Evolutionary conservation across 2,888 invertebrate species (phyloP).

Genomic region (Artemia sinica): DNA sequence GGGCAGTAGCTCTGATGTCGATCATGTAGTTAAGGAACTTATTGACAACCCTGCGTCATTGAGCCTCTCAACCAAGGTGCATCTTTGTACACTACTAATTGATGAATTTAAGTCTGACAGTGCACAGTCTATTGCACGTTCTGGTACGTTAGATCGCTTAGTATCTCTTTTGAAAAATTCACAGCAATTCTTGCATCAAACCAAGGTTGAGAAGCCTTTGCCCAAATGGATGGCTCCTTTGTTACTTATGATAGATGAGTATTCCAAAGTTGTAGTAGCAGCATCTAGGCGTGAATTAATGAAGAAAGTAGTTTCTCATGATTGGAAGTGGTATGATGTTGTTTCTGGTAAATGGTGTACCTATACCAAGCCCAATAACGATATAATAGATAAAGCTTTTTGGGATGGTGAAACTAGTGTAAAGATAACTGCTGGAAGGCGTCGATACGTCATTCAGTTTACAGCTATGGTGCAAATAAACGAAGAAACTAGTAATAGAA

Average conservation of each 20-base stretch:
- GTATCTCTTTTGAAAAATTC: constrained; percentile 4
- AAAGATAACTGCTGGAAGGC: constrained; percentile 50
- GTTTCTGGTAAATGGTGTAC: constrained; percentile 60
- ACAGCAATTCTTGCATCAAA: background rate
- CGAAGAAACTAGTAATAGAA: constrained; percentile 61
- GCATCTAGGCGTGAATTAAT: constrained; percentile 47
- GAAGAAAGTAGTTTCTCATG: constrained; percentile 36
- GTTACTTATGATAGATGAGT: constrained; percentile 52
- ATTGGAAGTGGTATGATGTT: constrained; percentile 69
- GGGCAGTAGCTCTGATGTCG: background rate
- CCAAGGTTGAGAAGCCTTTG: constrained; percentile 31
- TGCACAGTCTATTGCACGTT: constrained; percentile 19
- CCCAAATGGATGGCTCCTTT: constrained; percentile 60
- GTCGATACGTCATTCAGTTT: constrained; percentile 58
- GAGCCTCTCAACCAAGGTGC: constrained; percentile 10
- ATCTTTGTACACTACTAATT: constrained; percentile 7
- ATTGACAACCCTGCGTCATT: background rate
- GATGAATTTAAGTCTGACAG: constrained; percentile 14
- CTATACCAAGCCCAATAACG: constrained; percentile 52
- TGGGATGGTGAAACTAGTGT: constrained; percentile 49
- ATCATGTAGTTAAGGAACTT: constrained; percentile 1
- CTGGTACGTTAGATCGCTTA: background rate
- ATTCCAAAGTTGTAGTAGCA: constrained; percentile 53
- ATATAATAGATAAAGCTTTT: constrained; percentile 57
- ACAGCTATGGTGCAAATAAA: constrained; percentile 60